A percentile compares a stretch with the other conserved stretches of the same genome.
Evolutionary conservation across 53 echinoderm and acorn worm genomes (phyloP).

Genomic region (Zoroaster sp.): DNA sequence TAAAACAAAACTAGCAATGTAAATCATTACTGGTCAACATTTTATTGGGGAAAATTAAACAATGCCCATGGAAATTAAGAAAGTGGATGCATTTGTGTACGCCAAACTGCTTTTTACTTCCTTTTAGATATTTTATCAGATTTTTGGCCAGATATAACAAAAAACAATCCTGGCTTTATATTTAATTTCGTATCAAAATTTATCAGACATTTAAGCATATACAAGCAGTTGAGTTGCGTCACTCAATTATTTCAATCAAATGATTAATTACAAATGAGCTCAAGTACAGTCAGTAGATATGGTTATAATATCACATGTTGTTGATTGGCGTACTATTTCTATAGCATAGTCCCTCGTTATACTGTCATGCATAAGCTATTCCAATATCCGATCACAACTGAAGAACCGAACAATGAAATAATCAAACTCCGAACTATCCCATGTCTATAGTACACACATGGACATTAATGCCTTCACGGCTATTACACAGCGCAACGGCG

Average conservation of each 20-base stretch:
- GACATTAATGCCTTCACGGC: background rate
- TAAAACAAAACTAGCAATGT: background rate
- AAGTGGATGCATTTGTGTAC: too few species aligned
- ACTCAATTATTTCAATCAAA: background rate
- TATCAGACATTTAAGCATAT: background rate
- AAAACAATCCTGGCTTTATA: background rate
- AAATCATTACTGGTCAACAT: background rate
- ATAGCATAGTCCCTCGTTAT: background rate
- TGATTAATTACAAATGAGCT: background rate
- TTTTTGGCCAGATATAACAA: background rate
- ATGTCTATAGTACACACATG: background rate
- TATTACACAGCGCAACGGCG: background rate
- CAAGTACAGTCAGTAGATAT: background rate
- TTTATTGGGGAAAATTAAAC: background rate
- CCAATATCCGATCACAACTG: background rate
- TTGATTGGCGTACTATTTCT: background rate
- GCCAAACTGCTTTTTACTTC: too few species aligned
- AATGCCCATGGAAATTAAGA: too few species aligned
- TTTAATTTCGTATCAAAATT: background rate
- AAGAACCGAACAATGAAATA: background rate
- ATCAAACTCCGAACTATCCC: conserved; percentile 26
- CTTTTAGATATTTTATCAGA: too few species aligned
- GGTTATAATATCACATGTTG: background rate
- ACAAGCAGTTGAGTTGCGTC: background rate
- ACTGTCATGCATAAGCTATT: background rate